Evolutionary conservation across 2,113 vertebrate genomes (phyloP).

Genomic region (Strigops habroptila): DNA sequence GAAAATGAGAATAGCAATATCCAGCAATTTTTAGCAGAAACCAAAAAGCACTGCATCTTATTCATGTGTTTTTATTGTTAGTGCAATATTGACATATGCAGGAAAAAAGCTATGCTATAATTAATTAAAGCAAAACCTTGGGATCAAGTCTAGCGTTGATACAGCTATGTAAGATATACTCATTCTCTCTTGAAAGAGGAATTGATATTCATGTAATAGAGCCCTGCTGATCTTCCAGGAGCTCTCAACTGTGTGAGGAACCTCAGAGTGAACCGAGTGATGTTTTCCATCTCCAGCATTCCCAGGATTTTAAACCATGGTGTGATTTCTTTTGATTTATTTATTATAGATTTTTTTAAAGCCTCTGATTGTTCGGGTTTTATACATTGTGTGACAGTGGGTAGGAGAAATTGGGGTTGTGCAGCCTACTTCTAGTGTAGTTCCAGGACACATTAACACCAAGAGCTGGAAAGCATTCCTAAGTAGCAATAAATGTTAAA

Average conservation of each 20-base stretch:
- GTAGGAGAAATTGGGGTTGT: neutral
- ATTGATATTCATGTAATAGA: neutral
- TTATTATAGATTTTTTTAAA: neutral
- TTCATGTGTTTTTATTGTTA: neutral
- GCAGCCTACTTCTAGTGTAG: neutral
- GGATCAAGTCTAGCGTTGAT: neutral
- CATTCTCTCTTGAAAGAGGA: neutral
- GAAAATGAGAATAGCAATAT: neutral
- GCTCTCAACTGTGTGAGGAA: neutral
- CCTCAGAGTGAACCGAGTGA: neutral
- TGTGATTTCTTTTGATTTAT: neutral
- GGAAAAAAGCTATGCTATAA: neutral
- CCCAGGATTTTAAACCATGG: neutral
- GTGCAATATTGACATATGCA: neutral
- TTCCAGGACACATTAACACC: neutral
- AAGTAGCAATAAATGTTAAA: neutral
- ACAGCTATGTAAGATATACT: neutral
- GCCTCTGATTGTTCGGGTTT: neutral
- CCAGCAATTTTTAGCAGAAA: neutral
- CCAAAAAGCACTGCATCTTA: too few species aligned
- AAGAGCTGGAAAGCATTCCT: neutral
- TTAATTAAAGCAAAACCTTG: neutral
- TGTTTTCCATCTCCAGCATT: neutral
- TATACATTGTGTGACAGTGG: neutral
- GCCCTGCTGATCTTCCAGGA: neutral